These are phyloP conservation scores for Lobophora halterata DNA, from an alignment of 2,888 invertebrate species.

Conservation along the genomic window DNA sequence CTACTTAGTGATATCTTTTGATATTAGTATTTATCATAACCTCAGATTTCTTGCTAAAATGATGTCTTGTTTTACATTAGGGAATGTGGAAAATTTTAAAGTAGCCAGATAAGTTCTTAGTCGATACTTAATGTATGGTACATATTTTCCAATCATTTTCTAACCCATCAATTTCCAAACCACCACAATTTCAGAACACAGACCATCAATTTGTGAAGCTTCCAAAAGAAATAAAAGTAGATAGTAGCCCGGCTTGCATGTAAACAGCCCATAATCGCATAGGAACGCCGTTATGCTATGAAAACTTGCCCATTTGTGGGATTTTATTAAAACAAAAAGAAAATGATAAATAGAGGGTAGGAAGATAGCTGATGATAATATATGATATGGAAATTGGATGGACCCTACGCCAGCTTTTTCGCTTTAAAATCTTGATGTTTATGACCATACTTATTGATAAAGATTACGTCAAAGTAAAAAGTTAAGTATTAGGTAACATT, in stretches of 20 bases:
- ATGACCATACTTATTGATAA: slow-evolving; percentile 12
- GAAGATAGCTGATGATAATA: slow-evolving; percentile 46
- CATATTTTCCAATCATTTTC: slow-evolving; percentile 16
- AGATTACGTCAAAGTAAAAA: too few species aligned
- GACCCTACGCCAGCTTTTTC: slow-evolving; percentile 30
- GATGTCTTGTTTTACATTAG: too few species aligned
- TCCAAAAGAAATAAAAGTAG: slow-evolving; percentile 32
- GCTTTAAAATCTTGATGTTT: slow-evolving; percentile 15
- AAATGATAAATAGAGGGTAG: slow-evolving; percentile 53
- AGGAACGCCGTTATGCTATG: slow-evolving; percentile 58
- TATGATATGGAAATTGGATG: slow-evolving; percentile 51
- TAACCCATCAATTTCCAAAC: slow-evolving; percentile 17
- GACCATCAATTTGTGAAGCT: slow-evolving; percentile 26
- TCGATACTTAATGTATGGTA: too few species aligned
- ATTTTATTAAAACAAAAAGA: slow-evolving; percentile 63
- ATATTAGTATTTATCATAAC: too few species aligned
- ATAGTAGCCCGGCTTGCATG: slow-evolving; percentile 56
- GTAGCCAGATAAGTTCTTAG: too few species aligned
- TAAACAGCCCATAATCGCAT: slow-evolving; percentile 68
- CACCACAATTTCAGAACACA: slow-evolving; percentile 18
- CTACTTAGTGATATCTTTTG: too few species aligned
- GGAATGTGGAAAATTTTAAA: too few species aligned
- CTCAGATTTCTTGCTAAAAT: too few species aligned
- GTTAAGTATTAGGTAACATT: too few species aligned
- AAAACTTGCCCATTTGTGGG: slow-evolving; percentile 65